Evolutionary conservation across 2,888 invertebrate genomes (phyloP).

Genomic region (Ochlodes sylvanus): DNA sequence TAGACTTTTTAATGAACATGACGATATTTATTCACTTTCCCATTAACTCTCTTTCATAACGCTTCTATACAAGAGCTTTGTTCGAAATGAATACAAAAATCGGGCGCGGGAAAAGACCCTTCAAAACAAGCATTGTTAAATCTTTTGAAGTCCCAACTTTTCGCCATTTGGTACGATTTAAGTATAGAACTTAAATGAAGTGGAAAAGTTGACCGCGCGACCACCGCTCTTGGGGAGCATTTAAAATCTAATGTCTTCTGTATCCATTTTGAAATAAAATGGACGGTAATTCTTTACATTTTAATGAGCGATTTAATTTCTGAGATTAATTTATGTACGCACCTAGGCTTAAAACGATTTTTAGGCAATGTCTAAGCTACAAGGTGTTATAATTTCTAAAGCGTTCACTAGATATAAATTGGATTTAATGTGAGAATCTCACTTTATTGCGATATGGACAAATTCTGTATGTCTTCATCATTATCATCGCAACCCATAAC

Average conservation of each 20-base stretch:
- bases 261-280: constrained; percentile 36
- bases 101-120: constrained; percentile 65
- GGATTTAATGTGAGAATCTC: no score
- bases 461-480: no score
- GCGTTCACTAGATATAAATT: no score
- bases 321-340: neutral
- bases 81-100: constrained; percentile 66
- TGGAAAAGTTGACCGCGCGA: constrained; percentile 79
- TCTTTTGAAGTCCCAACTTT: constrained; percentile 80
- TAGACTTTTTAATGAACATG: constrained; percentile 30
- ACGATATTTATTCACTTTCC: constrained; percentile 31
- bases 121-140: constrained; percentile 83
- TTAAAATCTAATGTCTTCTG: constrained; percentile 49
- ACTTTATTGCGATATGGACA: no score
- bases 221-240: constrained; percentile 53
- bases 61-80: constrained; percentile 52
- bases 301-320: constrained; percentile 23
- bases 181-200: constrained; percentile 83
- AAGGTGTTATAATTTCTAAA: no score
- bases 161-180: constrained; percentile 79
- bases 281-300: constrained; percentile 16
- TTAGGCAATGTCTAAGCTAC: no score
- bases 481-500: no score
- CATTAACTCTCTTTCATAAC: constrained; percentile 31
- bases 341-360: no score